Base-by-base conservation (phyloP, 2,888 invertebrate genomes). In the Octodonta nipae region DNA sequence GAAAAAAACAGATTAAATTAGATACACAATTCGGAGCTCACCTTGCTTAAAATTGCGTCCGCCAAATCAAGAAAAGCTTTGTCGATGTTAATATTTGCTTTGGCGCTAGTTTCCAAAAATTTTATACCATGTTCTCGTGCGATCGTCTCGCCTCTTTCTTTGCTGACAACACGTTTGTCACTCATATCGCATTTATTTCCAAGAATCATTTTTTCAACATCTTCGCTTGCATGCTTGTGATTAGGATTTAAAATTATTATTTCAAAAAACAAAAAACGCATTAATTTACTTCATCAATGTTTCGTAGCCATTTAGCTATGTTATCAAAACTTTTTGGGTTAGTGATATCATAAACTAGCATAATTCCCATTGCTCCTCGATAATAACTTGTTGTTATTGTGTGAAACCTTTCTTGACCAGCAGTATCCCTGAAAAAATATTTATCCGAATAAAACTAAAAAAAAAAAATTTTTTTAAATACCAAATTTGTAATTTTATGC, bases 181-280 rank as follows among this genome's bases (percentile, higher is more conserved):
- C 88, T 84, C 87, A 92, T 88, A 68, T 93, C 93, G 71, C 91
- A 89, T 68, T 95, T 95, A 65, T 95, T 95, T 43, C 93, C 93
- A 51, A 95, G 68, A 51, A 95, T 92, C 92, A 95, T 92, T 66
- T 92, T 92, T 60, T 93, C 93, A 31, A 95, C 93, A 67, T 95
- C 93, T 66, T 92, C 92, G 66, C 91, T 92, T 13, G 93, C 93
- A 64, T 93, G 93, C 89, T 91, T 56, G 20, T 28, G 13, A 63
- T 66, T 42, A 34, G 43, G 41, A 22, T 16, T 11, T 27, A 13
- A 14, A 28, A 12, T 37, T 4, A 30, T 13, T 20, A 28, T 12
- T 13, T 33, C 13, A 13, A 27, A 13, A 14, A n/a, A 20, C 7
- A 17, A 22, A n/a, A 2, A 7, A 15, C 4, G 15, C n/a, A 31